A percentile compares a stretch with the other conserved stretches of the same genome.
Conservation (phyloP, 2,113 vertebrate species). For the Leiothrix lutea region DNA sequence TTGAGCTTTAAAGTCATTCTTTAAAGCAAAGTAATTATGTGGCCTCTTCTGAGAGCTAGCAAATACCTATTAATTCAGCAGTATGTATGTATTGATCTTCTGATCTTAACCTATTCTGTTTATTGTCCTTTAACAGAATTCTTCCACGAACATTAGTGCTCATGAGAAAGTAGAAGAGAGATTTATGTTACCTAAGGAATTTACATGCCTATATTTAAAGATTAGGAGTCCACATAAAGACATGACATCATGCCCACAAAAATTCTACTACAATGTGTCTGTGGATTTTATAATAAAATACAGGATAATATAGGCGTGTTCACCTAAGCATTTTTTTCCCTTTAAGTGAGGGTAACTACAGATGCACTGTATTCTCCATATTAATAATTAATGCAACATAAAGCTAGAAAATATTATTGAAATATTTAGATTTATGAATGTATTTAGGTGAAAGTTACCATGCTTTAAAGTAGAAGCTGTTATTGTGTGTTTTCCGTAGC, state of each 20-base stretch:
- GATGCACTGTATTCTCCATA: neutral
- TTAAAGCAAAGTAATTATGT: conserved; percentile 37
- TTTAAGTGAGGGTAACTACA: neutral
- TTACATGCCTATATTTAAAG: neutral
- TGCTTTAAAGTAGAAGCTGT: neutral
- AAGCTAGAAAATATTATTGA: neutral
- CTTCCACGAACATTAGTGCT: neutral
- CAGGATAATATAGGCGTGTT: neutral
- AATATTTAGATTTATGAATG: neutral
- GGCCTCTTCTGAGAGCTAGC: conserved; percentile 19
- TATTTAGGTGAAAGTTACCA: neutral
- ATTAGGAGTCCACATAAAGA: neutral
- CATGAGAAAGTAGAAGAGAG: neutral
- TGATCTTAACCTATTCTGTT: conserved; percentile 44
- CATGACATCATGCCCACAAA: neutral
- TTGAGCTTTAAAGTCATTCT: conserved; percentile 32
- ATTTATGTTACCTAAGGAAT: neutral
- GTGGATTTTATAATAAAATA: neutral
- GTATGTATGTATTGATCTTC: conserved; percentile 56
- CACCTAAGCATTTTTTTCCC: neutral
- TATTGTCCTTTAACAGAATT: conserved; percentile 49
- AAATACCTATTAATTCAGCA: conserved; percentile 64
- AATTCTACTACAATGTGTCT: neutral
- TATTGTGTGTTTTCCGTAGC: neutral
- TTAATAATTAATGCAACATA: neutral